phyloP scores from a whole-genome alignment of 2,113 vertebrate genomes.

The Sinocyclocheilus rhinocerous region DNA sequence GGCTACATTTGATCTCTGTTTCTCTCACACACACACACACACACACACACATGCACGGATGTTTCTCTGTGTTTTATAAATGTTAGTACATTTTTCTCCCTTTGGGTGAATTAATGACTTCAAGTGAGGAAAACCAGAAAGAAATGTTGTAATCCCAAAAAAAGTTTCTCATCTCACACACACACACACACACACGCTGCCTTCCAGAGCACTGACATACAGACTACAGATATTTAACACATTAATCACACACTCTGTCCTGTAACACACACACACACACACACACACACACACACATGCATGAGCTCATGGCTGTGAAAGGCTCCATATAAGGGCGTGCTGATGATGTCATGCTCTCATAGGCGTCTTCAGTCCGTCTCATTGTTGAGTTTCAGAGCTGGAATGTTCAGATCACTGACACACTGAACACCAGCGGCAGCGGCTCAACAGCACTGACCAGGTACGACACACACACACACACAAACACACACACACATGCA shows the following conservation, averaged over 20 bases:
- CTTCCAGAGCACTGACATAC: conserved; percentile 35
- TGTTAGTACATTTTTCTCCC: background rate
- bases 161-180: conserved; percentile 62
- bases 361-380: conserved; percentile 84
- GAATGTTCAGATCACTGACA: conserved; percentile 83
- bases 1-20: background rate
- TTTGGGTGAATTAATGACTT: conserved; percentile 51
- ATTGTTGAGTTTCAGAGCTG: conserved; percentile 89
- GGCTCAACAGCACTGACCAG: conserved; percentile 50
- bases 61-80: conserved; percentile 19
- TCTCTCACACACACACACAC: background rate
- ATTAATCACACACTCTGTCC: conserved; percentile 4
- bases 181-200: conserved; percentile 42
- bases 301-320: conserved; percentile 62
- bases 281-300: conserved; percentile 55
- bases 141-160: conserved; percentile 66
- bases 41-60: conserved; percentile 61
- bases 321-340: conserved; percentile 89
- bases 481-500: background rate
- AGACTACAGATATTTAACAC: conserved; percentile 17
- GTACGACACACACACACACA: conserved; percentile 33
- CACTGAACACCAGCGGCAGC: conserved; percentile 59
- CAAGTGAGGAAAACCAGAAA: conserved; percentile 65
- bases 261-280: conserved; percentile 36
- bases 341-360: conserved; percentile 92